Conservation (phyloP, 2,797 vertebrate genomes). For the Sebastes hubbsi region DNA sequence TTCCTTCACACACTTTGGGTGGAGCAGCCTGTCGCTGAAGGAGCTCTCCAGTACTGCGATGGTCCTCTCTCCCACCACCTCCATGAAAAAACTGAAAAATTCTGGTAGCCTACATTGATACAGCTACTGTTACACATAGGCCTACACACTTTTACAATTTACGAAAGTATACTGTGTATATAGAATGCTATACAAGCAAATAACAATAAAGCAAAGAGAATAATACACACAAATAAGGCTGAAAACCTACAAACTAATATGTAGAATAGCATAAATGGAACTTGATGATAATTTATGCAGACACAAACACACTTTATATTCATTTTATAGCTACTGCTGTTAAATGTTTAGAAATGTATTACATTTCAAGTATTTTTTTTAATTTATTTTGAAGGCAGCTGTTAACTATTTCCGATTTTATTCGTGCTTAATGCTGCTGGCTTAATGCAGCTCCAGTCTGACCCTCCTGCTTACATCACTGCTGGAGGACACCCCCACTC, state of each 20-base stretch:
- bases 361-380: background rate
- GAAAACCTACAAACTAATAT: background rate
- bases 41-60: too few relatives aligned
- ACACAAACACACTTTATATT: background rate
- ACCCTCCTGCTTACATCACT: conserved; percentile 9
- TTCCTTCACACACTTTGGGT: too few relatives aligned
- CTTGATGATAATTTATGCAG: background rate
- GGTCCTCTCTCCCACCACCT: too few relatives aligned
- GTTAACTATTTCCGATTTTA: background rate
- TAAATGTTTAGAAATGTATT: background rate
- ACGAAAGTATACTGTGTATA: background rate
- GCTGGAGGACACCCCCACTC: background rate
- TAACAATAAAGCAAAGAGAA: background rate
- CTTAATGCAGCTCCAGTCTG: background rate
- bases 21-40: too few relatives aligned
- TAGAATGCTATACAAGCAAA: background rate
- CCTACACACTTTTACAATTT: background rate
- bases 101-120: background rate
- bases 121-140: background rate
- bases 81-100: too few relatives aligned
- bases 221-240: background rate
- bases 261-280: background rate
- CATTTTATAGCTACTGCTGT: background rate
- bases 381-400: conserved; percentile 44
- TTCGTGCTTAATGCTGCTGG: background rate